Evolutionary conservation across 2,113 vertebrate genomes (phyloP), one percentile per base, ranked within the genome.

Genomic region (Laterallus jamaicensis): DNA sequence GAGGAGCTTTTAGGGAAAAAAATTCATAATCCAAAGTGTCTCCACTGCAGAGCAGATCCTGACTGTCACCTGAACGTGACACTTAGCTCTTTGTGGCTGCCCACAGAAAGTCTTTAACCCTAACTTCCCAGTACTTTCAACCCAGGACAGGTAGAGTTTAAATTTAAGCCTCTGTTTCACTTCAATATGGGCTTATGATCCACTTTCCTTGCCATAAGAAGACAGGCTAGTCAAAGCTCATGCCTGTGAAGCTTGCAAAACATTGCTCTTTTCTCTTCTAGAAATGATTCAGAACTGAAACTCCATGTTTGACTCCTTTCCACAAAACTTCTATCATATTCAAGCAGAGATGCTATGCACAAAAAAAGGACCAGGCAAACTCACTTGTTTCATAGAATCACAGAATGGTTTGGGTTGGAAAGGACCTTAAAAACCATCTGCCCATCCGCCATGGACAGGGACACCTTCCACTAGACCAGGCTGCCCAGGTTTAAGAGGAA

Each of bases 1-100:
- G 66, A 97, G 52, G 29, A 68, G 81, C 81, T 97, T 95, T 93
- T 74, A 93, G 10, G 35, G 78, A 94, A 77, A 39, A 40, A 52
- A 35, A 71, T 47, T 26, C 28, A 54, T 50, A 50, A 54, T 92
- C 25, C 12, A 1, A 81, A 94, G 17, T 60, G 26, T 64, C 66
- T 93, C 81, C 73, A 67, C 12, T 78, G 52, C 28, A 86, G 35
- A 91, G 39, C 31, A 83, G 59, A 59, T 84, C 24, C 42, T 35
- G 64, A 66, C 20, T 84, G 66, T 58, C 54, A 88, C 62, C 44
- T 82, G 67, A 79, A 89, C 26, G 31, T 8, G 18, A 44, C 67
- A 76, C 29, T 88, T 40, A 58, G 39, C 25, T 68, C 22, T 63
- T 55, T 68, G 42, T 19, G 15, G 29, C 16, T 59, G 35, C 12